Conservation (phyloP, 2,888 invertebrate genomes). For the Agonopterix arenella region DNA sequence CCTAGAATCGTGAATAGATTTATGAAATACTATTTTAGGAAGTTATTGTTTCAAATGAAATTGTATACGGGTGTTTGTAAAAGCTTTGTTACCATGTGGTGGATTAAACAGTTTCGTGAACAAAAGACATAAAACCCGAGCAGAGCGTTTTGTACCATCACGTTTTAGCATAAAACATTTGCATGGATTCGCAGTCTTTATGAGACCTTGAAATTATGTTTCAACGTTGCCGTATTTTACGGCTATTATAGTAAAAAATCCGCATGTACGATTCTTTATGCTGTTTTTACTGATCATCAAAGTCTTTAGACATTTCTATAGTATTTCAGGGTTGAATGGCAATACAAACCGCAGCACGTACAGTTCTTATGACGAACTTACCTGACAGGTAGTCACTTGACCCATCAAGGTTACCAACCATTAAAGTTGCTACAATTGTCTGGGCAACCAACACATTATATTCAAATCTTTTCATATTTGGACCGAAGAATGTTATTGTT, state of each 20-base stretch:
- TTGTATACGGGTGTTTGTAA: not conserved
- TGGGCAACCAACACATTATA: conserved; percentile 34
- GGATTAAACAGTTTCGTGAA: conserved; percentile 17
- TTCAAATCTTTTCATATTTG: conserved; percentile 46
- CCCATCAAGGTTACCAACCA: conserved; percentile 27
- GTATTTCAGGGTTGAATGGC: no score
- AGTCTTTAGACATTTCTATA: no score
- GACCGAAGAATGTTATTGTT: conserved; percentile 48
- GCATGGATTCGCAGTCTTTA: conserved; percentile 3
- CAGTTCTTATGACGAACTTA: not conserved
- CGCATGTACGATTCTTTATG: not conserved
- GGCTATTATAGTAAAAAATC: not conserved
- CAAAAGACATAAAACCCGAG: conserved; percentile 20
- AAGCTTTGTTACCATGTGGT: not conserved
- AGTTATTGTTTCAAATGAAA: not conserved
- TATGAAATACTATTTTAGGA: not conserved
- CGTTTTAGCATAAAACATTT: conserved; percentile 7
- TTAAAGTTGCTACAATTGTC: conserved; percentile 14
- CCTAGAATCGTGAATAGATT: not conserved
- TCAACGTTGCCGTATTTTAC: not conserved
- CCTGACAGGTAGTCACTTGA: conserved; percentile 26
- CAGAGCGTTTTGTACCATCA: conserved; percentile 7
- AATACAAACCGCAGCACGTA: not conserved
- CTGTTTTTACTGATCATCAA: no score
- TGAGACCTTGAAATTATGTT: conserved; percentile 4